A percentile compares a stretch with the other conserved stretches of the same genome.
Evolutionary conservation across 2,113 vertebrate species (phyloP).

Genomic region (Brachypteracias leptosomus): DNA sequence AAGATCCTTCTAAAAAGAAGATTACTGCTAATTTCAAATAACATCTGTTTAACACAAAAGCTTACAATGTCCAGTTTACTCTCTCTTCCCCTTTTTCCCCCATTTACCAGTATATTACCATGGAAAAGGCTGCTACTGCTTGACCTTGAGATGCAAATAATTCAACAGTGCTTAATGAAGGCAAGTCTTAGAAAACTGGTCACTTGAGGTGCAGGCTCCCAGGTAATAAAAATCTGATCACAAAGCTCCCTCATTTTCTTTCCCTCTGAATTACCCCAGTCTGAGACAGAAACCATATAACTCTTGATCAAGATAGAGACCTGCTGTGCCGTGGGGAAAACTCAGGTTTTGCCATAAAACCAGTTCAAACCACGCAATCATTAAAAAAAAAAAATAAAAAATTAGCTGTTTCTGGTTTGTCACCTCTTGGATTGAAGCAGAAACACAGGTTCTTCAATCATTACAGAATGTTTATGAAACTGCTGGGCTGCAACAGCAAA

Average conservation of each 20-base stretch:
- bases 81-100: not conserved
- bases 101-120: not conserved
- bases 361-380: not conserved
- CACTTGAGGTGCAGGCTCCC: not conserved
- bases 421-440: not conserved
- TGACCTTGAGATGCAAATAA: not conserved
- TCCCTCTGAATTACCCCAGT: not conserved
- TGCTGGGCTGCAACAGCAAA: not conserved
- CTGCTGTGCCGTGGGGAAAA: not conserved
- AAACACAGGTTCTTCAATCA: not conserved
- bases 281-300: not conserved
- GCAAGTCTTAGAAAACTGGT: not conserved
- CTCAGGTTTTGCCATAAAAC: not conserved
- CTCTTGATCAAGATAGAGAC: not conserved
- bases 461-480: constrained; percentile 1
- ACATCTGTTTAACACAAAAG: not conserved
- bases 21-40: not conserved
- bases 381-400: not conserved
- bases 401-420: not conserved
- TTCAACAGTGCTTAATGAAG: not conserved
- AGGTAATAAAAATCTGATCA: not conserved
- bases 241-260: not conserved
- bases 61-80: not conserved
- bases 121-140: not conserved
- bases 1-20: not conserved